Evolutionary conservation across 2,888 invertebrate genomes (phyloP), one percentile per base, ranked within the genome.

Genomic region (Hemistola chrysoprasaria): DNA sequence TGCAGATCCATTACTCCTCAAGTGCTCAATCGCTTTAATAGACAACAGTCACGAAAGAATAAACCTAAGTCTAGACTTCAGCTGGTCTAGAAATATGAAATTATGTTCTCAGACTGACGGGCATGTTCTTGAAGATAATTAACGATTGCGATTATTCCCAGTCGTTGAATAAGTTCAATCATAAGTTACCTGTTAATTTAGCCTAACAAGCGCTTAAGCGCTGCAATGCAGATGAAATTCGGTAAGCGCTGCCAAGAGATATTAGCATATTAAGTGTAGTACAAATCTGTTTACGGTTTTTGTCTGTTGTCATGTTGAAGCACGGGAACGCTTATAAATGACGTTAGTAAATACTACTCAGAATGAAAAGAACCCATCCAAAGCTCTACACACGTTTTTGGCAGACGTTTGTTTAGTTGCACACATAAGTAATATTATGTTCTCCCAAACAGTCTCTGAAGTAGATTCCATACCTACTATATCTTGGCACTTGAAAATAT

Each of bases 91-190:
- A 47, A 49, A 41, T 41, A 44, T 54, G 35, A 43, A 50, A 50
- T 51, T 46, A 50, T 43, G 50, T 38, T 35, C 40, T 47, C 37
- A 41, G 47, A 44, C 46, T 45, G 37, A 51, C 39, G 32, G 38
- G 46, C 36, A 35, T 35, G 44, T 35, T 42, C 33, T 31, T 9
- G 41, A 34, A 42, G 33, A 47, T 35, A 34, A 45, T 47, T 47
- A 51, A 46, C 40, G 40, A 43, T 46, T 29, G 40, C 33, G 42
- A 47, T 40, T 42, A 16, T 16, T 16, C 2, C 47, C n/a, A n/a
- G n/a, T n/a, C n/a, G n/a, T n/a, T n/a, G n/a, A n/a, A n/a, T n/a
- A n/a, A n/a, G n/a, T n/a, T n/a, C n/a, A n/a, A n/a, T n/a, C n/a
- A n/a, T n/a, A n/a, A n/a, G n/a, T n/a, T n/a, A n/a, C n/a, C n/a